Evolutionary conservation across 2,113 vertebrate species (phyloP), one percentile per base, ranked within the genome.

Genomic region (Synodontis membranacea): DNA sequence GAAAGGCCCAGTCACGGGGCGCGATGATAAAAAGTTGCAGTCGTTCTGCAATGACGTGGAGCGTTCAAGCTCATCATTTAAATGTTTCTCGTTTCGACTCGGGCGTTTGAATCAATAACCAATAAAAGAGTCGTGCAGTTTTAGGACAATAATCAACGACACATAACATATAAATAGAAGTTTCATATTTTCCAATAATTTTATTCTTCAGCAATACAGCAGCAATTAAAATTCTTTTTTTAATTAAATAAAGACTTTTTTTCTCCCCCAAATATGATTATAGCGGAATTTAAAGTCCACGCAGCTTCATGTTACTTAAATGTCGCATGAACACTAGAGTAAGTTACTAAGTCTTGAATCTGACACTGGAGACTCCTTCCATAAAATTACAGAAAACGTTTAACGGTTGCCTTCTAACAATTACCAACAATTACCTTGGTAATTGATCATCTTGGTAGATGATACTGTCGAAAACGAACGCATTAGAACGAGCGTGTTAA

Each of bases 11-110:
- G 48, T 42, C 37, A 25, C 21, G 31, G 52, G 48, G 58, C 8
- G 66, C 44, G 44, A 62, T 37, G 46, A 75, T 42, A 23, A 68
- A 66, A 75, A 37, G 17, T 68, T 17, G 64, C 5, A 7, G 1
- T 34, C 60, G 31, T 64, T 64, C 60, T 64, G 60, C n/a, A 64
- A n/a, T 64, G 60, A 64, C n/a, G 10, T 34, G 68, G 50, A 50
- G 70, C n/a, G 85, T 66, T 84, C 60, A 64, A 87, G 50, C 44
- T 31, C 11, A 50, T 5, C 17, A 17, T 28, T 66, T 62, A 42
- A 23, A 72, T 42, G 12, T 42, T 46, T 46, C 42, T 28, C 11
- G 21, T 46, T 12, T 25, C 28, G 70, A 74, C 19, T 44, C 21
- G 28, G 37, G 8, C 19, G 6, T 34, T 62, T n/a, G n/a, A n/a